Conservation (phyloP, 2,888 invertebrate genomes). For the Nebria salina region DNA sequence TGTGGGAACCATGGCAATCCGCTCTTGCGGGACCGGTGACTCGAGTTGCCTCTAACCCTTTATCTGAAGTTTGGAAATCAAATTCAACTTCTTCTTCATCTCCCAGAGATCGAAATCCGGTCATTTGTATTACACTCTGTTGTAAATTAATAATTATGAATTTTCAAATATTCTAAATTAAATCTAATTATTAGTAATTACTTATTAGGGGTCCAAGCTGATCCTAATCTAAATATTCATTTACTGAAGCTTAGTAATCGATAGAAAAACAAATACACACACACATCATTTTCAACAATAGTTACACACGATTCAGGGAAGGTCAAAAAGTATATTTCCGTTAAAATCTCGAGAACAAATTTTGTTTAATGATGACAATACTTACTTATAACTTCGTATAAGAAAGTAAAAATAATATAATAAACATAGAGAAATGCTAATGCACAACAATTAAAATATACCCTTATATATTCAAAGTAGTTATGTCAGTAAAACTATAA, state of each 20-base stretch:
- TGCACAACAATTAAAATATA: no score
- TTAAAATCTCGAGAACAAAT: no score
- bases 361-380: no score
- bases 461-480: no score
- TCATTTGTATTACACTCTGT: constrained; percentile 92
- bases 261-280: no score
- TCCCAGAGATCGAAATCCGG: constrained; percentile 86
- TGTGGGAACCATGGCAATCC: constrained; percentile 85
- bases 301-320: no score
- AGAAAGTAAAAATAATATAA: background rate
- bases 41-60: constrained; percentile 86
- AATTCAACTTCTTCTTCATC: constrained; percentile 92
- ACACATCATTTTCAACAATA: no score
- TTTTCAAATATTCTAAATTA: constrained; percentile 14
- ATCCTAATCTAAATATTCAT: no score
- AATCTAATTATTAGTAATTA: background rate
- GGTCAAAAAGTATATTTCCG: no score
- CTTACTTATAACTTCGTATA: no score
- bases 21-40: constrained; percentile 82
- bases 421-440: background rate
- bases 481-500: background rate
- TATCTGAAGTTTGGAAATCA: constrained; percentile 83
- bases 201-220: no score
- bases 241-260: no score
- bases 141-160: constrained; percentile 54